phyloP scores from a whole-genome alignment of 2,797 vertebrate species.

The Tokudaia muenninki region DNA sequence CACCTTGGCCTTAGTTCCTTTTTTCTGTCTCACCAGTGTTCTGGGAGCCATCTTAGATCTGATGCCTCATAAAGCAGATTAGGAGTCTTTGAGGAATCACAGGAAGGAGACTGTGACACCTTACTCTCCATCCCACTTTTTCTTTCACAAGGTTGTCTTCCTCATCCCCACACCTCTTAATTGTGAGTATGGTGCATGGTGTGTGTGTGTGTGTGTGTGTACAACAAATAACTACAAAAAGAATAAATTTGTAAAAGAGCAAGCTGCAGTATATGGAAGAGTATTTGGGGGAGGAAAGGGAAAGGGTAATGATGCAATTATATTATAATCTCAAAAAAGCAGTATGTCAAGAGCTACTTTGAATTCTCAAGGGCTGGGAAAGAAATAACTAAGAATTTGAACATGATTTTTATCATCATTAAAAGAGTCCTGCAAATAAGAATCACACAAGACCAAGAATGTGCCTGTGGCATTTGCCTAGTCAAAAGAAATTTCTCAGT shows the following conservation, averaged over 20 bases:
- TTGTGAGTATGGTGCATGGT: neutral
- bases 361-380: neutral
- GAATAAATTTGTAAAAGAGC: neutral
- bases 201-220: too few species aligned
- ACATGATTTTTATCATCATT: slow-evolving; percentile 39
- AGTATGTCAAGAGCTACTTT: neutral
- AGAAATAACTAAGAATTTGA: neutral
- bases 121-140: neutral
- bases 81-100: neutral
- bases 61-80: neutral
- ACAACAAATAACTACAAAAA: neutral
- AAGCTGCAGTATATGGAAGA: neutral
- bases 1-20: neutral
- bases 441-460: neutral
- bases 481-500: neutral
- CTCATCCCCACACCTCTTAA: neutral
- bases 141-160: neutral
- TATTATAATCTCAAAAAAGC: neutral
- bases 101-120: neutral
- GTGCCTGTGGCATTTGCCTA: neutral
- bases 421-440: neutral
- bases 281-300: neutral
- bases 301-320: neutral
- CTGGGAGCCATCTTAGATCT: neutral
- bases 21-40: neutral